Evolutionary conservation across 2,113 vertebrate species (phyloP), one percentile per base, ranked within the genome.

Genomic region (Labeo rohita): DNA sequence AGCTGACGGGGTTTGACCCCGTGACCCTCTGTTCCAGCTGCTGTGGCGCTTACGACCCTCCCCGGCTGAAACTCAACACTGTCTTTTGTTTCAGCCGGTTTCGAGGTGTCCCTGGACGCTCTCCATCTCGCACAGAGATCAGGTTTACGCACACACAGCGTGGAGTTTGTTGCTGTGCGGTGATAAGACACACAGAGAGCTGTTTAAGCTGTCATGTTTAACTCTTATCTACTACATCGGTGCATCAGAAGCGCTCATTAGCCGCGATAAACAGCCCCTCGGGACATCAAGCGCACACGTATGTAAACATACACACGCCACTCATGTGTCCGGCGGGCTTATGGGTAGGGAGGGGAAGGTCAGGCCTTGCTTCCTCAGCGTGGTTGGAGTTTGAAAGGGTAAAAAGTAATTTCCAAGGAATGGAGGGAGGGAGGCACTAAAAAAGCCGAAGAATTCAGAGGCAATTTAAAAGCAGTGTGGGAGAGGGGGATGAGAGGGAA

Each of bases 381-480:
- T 88, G 92, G 92, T 90, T 68, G 91, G 92, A 94, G 92, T 94
- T 93, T 93, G 90, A 95, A 93, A 95, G 93, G 92, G 93, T 94
- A 94, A 94, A 94, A 95, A 92, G 93, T 94, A 91, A 95, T 95
- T 94, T 95, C 92, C 92, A 93, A 91, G 80, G 85, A 92, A 92
- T 93, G 92, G 91, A 93, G 94, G 94, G 95, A 95, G 95, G 93
- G 90, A 93, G 90, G 91, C 93, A 95, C 93, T 95, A 94, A 95
- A 95, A 95, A 93, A 94, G 93, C 93, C 92, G 90, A 95, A 94
- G 94, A 95, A 96, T 95, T 95, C 94, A 93, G 93, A 96, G 92
- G 94, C 95, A 96, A 96, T 96, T 95, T 95, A 95, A 95, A 95
- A 94, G 92, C 93, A 92, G 94, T 94, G 95, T 96, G 94, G 95